Base-by-base conservation (phyloP, 2,797 vertebrate species). In the Rhinophrynus dorsalis region DNA sequence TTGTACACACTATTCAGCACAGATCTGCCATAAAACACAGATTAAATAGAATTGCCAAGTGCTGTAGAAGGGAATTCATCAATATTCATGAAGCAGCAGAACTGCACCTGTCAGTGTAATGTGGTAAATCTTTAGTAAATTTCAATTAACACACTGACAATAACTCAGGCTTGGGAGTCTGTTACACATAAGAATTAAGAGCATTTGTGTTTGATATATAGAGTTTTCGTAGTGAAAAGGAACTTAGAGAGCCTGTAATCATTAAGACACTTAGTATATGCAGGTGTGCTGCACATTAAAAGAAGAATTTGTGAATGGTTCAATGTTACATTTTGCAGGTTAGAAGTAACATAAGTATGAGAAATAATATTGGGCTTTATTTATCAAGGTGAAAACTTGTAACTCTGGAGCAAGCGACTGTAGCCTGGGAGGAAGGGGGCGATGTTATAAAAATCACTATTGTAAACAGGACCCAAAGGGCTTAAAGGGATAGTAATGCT, bases 91-190 rank as follows among this genome's bases (percentile, higher is more conserved):
- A 44, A 40, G 47, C 30, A 23, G 15, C 37, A 42, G 23, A 29
- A 54, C 21, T 54, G 48, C 62, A 65, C 62, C 35, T 65, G 48
- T 48, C 27, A 21, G 33, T 42, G 37, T 17, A 54, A 65, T 54
- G 48, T 65, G 62, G 15, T 65, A 65, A 65, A 65, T 65, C 62
- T 54, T 51, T 54, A 54, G 62, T 21, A 65, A 65, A 50, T 65
- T 54, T 42, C 26, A 65, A 65, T 65, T 65, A 54, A 5, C 26
- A 51, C 13, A 17, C 35, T 26, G 61, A 65, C 24, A 54, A 37
- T 65, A 54, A 40, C 21, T 17, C 40, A 17, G n/a, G 12, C 35
- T 15, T 20, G 24, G 29, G 37, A 65, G 37, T 52, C 37, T 54
- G 48, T 27, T 54, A 11, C 26, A 11, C 18, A 23, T 20, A 42